These are phyloP conservation scores for Hypsopygia costalis DNA, from an alignment of 2,888 invertebrate genomes.

Conservation along the genomic window DNA sequence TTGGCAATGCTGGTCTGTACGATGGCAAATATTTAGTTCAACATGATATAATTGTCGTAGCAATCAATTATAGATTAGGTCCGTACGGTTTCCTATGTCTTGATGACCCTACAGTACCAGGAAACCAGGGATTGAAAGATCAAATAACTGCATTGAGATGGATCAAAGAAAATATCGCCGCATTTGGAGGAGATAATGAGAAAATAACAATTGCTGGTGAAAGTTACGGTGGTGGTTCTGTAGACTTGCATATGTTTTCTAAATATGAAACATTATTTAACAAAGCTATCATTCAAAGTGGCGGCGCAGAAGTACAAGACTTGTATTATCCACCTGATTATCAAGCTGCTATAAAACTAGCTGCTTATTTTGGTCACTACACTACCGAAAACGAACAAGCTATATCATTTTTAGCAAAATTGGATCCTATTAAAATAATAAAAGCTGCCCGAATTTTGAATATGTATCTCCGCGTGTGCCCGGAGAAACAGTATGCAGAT, in stretches of 20 bases:
- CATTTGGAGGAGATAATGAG: constrained; percentile 45
- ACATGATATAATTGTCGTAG: constrained; percentile 42
- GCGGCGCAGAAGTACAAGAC: constrained; percentile 32
- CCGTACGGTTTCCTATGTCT: constrained; percentile 60
- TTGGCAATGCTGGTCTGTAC: constrained; percentile 42
- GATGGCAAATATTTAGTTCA: constrained; percentile 41
- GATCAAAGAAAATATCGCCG: constrained; percentile 46
- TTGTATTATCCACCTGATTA: constrained; percentile 31
- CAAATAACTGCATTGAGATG: constrained; percentile 48
- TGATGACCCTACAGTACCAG: constrained; percentile 39
- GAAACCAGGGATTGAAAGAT: constrained; percentile 55
- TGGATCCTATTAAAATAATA: constrained; percentile 36
- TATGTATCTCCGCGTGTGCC: constrained; percentile 32
- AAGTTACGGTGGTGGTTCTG: constrained; percentile 50
- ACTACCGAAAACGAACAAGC: constrained; percentile 29
- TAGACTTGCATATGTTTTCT: constrained; percentile 47
- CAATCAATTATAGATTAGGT: constrained; percentile 52
- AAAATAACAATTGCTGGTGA: constrained; percentile 53
- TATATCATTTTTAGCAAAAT: constrained; percentile 31
- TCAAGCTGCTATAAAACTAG: constrained; percentile 35
- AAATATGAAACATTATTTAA: constrained; percentile 38
- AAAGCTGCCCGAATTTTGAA: constrained; percentile 26
- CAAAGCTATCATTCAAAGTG: constrained; percentile 48
- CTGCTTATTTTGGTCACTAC: constrained; percentile 33
- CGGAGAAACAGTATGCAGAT: constrained; percentile 31